Evolutionary conservation across 2,113 vertebrate genomes (phyloP), one percentile per base, ranked within the genome.

Genomic region (Myrmecophaga tridactyla): DNA sequence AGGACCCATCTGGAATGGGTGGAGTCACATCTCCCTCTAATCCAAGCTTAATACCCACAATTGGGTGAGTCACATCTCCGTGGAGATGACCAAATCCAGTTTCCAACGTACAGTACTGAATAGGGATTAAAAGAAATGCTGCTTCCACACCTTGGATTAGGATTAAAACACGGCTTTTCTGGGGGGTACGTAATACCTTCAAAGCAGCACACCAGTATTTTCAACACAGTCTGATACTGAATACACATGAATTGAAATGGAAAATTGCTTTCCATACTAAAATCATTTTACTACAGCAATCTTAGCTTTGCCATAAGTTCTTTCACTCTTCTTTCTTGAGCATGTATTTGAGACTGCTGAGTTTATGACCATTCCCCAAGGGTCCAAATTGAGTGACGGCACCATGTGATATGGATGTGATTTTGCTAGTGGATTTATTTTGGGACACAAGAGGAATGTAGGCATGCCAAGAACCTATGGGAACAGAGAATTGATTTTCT

Each of bases 351-450:
- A 25, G 34, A 62, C 39, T 88, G 39, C 14, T 88, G 91, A 72
- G 10, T 69, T 67, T 72, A 53, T 67, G 56, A 65, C 34, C 27
- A 92, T 73, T 92, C 31, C 18, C 75, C 23, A 53, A 51, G 73
- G 20, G 60, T 39, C 86, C 62, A 91, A 8, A 86, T 82, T 93
- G 90, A 89, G 67, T 89, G 90, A 97, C 56, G 56, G 89, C 34
- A 81, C 48, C 75, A 75, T 85, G 43, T 92, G 92, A 80, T 58
- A 73, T 56, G 39, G 58, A 7, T 31, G 43, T 70, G n/a, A n/a
- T n/a, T n/a, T n/a, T n/a, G n/a, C n/a, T n/a, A n/a, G n/a, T n/a
- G n/a, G 72, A 58, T 90, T 96, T 95, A 94, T 94, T 93, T 94
- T 69, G 12, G 39, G 77, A 76, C 69, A 46, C 29, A 88, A 48